Base-by-base conservation (phyloP, 2,113 vertebrate species). In the Xenotilapia flavipinnis region DNA sequence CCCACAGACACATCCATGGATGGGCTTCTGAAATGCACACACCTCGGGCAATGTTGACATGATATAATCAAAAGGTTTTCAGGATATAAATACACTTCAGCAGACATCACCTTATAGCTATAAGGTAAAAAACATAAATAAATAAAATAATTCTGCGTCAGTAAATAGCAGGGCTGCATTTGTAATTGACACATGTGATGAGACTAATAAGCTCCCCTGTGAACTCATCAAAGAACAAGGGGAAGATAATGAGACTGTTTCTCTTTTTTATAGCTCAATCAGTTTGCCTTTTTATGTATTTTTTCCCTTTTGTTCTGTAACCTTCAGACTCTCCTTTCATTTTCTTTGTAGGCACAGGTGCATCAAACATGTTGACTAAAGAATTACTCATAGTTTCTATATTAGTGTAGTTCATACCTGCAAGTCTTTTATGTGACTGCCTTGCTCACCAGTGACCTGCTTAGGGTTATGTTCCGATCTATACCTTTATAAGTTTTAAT, bases 161-260 rank as follows among this genome's bases (percentile, higher is more conserved):
- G 89, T 90, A 45, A 80, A 60, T 9, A 19, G 56, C 36, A 86
- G 65, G 84, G 56, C 26, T 91, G 93, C 86, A 94, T 93, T 81
- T 89, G 85, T 92, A 94, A 95, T 91, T 94, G 92, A 94, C 84
- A 49, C 54, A 23, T 93, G 91, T 94, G 93, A 95, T 94, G 90
- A 91, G 87, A 88, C 95, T 95, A 95, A 96, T 94, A 93, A 94
- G 94, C 94, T 96, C 95, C 94, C 95, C 85, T 91, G 95, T 92
- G 94, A 96, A 93, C 81, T 93, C 94, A 95, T 95, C 94, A 94
- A 94, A 94, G 91, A 96, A 94, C 92, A 91, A 94, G 82, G 31
- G 82, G 56, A 83, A 88, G 90, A 93, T 95, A 95, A 95, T 95
- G 89, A 95, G 93, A 92, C 62, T 87, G 84, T 92, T 90, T 92